A percentile compares a stretch with the other conserved stretches of the same genome.
Evolutionary conservation across 1,140 invertebrate genomes (phyloP).

Genomic region (Nebria ingens): DNA sequence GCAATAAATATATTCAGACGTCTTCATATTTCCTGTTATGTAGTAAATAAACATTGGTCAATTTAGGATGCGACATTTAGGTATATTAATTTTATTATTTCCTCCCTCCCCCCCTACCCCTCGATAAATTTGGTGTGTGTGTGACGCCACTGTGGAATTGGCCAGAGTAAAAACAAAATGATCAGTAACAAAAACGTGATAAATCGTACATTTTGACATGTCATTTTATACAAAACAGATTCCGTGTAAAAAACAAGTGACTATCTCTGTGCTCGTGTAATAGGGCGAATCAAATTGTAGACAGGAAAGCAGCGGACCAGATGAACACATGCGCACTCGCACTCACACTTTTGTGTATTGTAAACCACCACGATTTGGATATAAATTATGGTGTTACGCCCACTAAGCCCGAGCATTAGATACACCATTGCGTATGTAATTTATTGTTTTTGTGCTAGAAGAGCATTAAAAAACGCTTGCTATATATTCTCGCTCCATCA

Average conservation of each 20-base stretch:
- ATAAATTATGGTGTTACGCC: slow-evolving; percentile 6
- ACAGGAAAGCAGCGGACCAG: slow-evolving; percentile 8
- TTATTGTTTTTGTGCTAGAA: slow-evolving; percentile 2
- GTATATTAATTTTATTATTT: no score
- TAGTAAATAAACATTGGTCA: no score
- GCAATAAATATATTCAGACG: no score
- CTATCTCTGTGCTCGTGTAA: not conserved
- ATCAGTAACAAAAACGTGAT: slow-evolving; percentile 9
- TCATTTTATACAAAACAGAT: slow-evolving; percentile 1
- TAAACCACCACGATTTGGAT: not conserved
- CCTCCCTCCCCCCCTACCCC: no score
- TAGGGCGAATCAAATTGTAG: slow-evolving; percentile 10
- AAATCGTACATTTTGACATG: slow-evolving; percentile 11
- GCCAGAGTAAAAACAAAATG: no score
- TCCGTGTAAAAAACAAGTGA: not conserved
- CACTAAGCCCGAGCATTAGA: not conserved
- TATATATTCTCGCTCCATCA: not conserved
- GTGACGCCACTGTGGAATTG: no score
- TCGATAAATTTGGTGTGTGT: no score
- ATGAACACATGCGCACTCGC: no score
- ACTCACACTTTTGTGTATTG: no score
- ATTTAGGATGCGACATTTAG: no score
- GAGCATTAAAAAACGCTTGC: slow-evolving; percentile 4
- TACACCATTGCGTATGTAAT: slow-evolving; percentile 7
- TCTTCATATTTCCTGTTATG: no score